phyloP scores from a whole-genome alignment of 92 coral and sea anemone species.

The Muricea muricata region DNA sequence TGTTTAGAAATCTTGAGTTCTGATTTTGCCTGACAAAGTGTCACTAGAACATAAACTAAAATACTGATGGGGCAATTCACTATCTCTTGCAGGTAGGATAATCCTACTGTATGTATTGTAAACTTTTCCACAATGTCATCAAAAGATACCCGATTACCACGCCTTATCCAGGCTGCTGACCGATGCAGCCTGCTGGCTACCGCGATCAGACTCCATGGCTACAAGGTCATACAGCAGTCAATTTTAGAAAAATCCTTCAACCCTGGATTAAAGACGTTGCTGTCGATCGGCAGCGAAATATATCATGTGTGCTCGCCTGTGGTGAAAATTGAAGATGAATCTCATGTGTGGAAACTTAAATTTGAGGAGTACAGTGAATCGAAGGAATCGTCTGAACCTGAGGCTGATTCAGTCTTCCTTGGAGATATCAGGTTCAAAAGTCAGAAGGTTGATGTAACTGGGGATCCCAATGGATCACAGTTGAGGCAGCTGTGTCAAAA shows the following conservation, averaged over 20 bases:
- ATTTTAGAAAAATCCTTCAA: neutral
- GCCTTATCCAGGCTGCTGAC: conserved; percentile 30
- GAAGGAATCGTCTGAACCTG: conserved; percentile 16
- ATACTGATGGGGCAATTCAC: neutral
- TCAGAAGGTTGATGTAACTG: conserved; percentile 20
- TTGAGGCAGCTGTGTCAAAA: conserved; percentile 40
- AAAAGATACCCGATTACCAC: neutral
- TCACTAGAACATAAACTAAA: neutral
- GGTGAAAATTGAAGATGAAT: conserved; percentile 35
- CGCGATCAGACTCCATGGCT: conserved; percentile 27
- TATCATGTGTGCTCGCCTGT: conserved; percentile 40
- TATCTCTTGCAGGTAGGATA: neutral
- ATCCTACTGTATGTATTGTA: neutral
- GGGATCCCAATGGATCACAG: conserved; percentile 43
- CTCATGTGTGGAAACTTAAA: conserved; percentile 42
- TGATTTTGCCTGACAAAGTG: too few relatives aligned
- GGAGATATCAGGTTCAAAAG: conserved; percentile 37
- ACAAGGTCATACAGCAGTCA: conserved; percentile 24
- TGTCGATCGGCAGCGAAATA: conserved; percentile 25
- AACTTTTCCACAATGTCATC: neutral
- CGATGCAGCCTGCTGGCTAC: conserved; percentile 26
- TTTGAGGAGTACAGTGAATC: conserved; percentile 30
- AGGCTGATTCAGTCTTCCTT: conserved; percentile 12
- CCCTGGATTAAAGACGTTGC: neutral
- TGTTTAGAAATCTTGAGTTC: too few relatives aligned